phyloP scores from a whole-genome alignment of 2,113 vertebrate species.

The Chloebia gouldiae region DNA sequence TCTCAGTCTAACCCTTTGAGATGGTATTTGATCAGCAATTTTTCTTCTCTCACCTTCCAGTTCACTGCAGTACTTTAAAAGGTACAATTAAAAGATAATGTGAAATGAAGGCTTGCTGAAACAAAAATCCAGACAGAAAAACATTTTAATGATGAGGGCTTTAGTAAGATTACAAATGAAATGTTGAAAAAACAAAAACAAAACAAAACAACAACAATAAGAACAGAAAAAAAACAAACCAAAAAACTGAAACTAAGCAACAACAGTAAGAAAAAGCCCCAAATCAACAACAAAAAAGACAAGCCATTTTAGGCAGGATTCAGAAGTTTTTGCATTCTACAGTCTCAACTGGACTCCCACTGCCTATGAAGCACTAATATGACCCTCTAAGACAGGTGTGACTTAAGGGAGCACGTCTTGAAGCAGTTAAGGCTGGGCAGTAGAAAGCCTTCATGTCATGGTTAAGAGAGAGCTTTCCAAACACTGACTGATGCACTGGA shows the following conservation, averaged over 20 bases:
- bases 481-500: neutral
- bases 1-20: neutral
- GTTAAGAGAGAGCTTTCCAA: neutral
- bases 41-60: neutral
- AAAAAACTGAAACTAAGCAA: neutral
- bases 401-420: neutral
- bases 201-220: neutral
- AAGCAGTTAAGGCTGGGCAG: neutral
- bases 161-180: neutral
- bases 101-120: neutral
- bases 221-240: rapidly evolving
- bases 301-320: neutral
- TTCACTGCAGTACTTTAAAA: neutral
- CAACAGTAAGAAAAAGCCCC: neutral
- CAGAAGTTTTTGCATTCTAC: neutral
- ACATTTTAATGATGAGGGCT: neutral
- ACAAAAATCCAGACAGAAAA: neutral
- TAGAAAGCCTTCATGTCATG: neutral
- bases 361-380: neutral
- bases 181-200: neutral
- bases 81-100: neutral
- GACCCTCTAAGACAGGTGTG: neutral
- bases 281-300: neutral
- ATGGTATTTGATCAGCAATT: neutral
- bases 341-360: neutral